These are phyloP conservation scores for Phaedon cochleariae DNA, from an alignment of 2,888 invertebrate species.

Conservation along the genomic window DNA sequence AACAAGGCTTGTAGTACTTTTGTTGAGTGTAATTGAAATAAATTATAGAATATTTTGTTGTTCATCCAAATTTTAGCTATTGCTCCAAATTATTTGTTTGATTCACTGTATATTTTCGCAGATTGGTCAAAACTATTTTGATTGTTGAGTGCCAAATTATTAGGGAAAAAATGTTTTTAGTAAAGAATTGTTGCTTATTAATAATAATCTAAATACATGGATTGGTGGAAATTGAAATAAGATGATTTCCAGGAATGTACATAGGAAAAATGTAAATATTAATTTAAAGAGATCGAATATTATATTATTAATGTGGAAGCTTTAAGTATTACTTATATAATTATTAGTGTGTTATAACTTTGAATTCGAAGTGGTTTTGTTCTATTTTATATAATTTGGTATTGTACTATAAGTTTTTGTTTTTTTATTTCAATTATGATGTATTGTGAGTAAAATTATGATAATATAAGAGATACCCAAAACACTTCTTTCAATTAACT, in stretches of 20 bases:
- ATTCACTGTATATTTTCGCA: no score
- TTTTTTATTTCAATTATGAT: slow-evolving; percentile 5
- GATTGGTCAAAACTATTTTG: background rate
- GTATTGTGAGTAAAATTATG: background rate
- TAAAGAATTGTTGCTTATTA: background rate
- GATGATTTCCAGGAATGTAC: slow-evolving; percentile 10
- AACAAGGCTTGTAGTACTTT: no score
- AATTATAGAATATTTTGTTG: no score
- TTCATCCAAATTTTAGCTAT: no score
- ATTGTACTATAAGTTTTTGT: slow-evolving; percentile 19
- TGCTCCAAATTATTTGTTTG: no score
- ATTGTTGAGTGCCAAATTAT: background rate
- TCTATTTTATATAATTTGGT: slow-evolving; percentile 4
- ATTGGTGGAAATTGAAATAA: background rate
- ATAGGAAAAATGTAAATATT: slow-evolving; percentile 23
- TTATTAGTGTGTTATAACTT: slow-evolving; percentile 12
- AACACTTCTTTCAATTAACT: no score
- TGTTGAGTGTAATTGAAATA: no score
- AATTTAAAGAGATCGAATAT: slow-evolving; percentile 3
- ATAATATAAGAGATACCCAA: slow-evolving; percentile 9
- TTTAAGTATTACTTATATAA: slow-evolving; percentile 26
- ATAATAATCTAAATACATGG: background rate
- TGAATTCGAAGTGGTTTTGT: slow-evolving; percentile 12
- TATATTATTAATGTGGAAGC: slow-evolving; percentile 23
- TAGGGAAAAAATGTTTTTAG: background rate